Conservation (phyloP, 2,113 vertebrate species). For the Heterotilapia buettikoferi region DNA sequence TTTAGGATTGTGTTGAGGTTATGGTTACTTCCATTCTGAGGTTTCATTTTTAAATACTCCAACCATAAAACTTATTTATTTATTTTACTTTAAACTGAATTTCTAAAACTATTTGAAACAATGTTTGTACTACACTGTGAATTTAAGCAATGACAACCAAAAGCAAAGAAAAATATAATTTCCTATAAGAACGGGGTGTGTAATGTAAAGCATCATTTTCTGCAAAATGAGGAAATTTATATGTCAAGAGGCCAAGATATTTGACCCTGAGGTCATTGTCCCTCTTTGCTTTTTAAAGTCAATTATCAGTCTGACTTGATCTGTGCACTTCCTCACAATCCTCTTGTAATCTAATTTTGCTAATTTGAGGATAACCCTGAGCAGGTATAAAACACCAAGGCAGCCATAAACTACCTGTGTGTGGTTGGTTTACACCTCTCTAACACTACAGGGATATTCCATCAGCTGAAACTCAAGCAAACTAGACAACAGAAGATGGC, state of each 20-base stretch:
- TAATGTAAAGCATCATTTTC: not conserved
- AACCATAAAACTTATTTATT: not conserved
- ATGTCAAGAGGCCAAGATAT: not conserved
- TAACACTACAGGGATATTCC: not conserved
- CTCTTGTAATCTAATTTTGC: conserved; percentile 33
- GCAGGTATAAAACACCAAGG: conserved; percentile 28
- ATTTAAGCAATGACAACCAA: not conserved
- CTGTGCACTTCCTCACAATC: conserved; percentile 18
- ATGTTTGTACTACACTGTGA: not conserved
- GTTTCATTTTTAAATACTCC: not conserved
- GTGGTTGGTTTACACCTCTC: not conserved
- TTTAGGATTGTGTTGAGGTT: not conserved
- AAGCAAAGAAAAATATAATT: not conserved
- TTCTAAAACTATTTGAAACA: not conserved
- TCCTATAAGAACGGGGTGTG: not conserved
- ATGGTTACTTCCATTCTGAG: not conserved
- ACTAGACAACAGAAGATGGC: not conserved
- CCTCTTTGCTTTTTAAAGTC: not conserved
- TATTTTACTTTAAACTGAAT: not conserved
- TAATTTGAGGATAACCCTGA: conserved; percentile 10
- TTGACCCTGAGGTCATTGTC: not conserved
- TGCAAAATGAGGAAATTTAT: not conserved
- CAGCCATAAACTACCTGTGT: not conserved
- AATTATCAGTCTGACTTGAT: conserved; percentile 7
- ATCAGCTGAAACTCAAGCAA: not conserved